These are phyloP conservation scores for Bombus confusus DNA, from an alignment of 1,140 invertebrate genomes.

Conservation along the genomic window DNA sequence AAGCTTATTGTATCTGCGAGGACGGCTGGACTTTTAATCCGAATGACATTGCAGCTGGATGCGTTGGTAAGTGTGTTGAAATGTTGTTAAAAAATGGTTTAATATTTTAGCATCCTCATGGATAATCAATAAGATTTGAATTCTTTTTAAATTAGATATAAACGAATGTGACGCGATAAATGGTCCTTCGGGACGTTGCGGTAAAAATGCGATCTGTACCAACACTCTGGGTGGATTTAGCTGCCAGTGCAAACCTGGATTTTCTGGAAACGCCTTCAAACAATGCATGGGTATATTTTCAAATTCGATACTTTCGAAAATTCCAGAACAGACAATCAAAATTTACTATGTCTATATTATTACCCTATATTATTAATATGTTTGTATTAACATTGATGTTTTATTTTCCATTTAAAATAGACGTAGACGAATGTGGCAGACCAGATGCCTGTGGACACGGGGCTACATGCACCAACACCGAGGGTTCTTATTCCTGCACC, in stretches of 20 bases:
- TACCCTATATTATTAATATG: background rate
- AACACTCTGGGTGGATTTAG: constrained; percentile 90
- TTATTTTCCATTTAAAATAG: constrained; percentile 71
- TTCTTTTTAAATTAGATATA: constrained; percentile 86
- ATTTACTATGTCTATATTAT: too few relatives aligned
- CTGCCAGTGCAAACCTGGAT: constrained; percentile 91
- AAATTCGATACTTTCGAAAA: background rate
- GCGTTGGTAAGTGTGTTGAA: constrained; percentile 85
- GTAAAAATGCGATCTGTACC: constrained; percentile 91
- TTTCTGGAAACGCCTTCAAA: constrained; percentile 89
- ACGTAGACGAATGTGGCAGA: constrained; percentile 92
- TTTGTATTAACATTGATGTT: background rate
- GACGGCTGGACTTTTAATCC: constrained; percentile 97
- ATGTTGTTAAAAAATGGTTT: background rate
- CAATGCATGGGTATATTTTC: constrained; percentile 85
- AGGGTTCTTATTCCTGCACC: constrained; percentile 90
- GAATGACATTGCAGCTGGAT: constrained; percentile 92
- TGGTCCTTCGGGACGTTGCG: constrained; percentile 91
- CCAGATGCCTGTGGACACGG: constrained; percentile 88
- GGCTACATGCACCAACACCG: constrained; percentile 90
- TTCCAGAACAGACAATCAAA: too few relatives aligned
- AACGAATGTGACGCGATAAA: constrained; percentile 93
- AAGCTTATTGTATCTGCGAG: constrained; percentile 96
- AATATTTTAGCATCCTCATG: background rate
- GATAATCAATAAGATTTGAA: background rate